Conservation (phyloP, 1,140 invertebrate species). For the Lasioglossum baleicum region DNA sequence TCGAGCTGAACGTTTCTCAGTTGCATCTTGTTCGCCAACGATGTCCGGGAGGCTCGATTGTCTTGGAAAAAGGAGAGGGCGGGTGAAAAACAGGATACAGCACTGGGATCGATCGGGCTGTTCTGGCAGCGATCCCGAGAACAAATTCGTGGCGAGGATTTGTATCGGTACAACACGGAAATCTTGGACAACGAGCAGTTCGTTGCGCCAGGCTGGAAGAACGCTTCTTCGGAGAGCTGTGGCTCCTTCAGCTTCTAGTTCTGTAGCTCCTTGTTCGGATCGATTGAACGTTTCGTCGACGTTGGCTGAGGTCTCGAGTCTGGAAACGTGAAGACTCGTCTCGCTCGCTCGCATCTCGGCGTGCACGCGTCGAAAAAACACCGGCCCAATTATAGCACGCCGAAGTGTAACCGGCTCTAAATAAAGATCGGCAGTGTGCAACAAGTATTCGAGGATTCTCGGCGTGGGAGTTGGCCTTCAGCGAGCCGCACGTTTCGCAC, state of each 20-base stretch:
- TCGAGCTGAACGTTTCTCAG: neutral
- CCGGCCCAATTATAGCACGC: conserved; percentile 21
- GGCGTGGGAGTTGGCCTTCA: neutral
- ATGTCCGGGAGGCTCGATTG: neutral
- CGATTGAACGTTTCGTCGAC: neutral
- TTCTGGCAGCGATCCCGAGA: conserved; percentile 59
- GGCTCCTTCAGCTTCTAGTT: too few species aligned
- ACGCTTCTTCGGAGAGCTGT: neutral
- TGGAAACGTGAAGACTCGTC: too few species aligned
- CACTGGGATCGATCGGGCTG: conserved; percentile 52
- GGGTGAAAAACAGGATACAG: conserved; percentile 30
- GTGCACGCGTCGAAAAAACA: conserved; percentile 7
- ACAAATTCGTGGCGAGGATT: conserved; percentile 13
- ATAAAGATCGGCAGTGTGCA: conserved; percentile 42
- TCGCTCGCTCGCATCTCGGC: too few species aligned
- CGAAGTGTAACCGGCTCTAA: conserved; percentile 13
- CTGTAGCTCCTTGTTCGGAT: neutral
- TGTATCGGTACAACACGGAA: neutral
- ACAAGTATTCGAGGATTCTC: conserved; percentile 31
- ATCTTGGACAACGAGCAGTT: neutral
- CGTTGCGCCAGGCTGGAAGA: neutral
- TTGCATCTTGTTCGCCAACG: neutral
- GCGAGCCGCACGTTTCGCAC: neutral
- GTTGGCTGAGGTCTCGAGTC: neutral
- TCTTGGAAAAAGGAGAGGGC: neutral